Evolutionary conservation across 30 jellyfish, hydroid and myxozoan species (phyloP).

Genomic region (Hydractinia symbiolongicarpus): DNA sequence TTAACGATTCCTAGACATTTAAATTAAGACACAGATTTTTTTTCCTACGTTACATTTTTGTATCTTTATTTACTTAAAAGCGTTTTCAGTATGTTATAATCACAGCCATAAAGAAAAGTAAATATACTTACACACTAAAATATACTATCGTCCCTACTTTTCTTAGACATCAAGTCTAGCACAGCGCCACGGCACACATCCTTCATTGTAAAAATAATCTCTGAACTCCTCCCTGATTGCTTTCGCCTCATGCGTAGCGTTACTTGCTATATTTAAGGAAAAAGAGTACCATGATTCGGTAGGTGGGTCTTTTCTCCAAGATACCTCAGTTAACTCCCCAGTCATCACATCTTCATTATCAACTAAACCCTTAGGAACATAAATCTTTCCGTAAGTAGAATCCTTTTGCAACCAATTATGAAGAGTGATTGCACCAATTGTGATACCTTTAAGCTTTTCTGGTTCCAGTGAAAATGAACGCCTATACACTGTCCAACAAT

Average conservation of each 20-base stretch:
- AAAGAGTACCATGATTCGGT: conserved; percentile 32
- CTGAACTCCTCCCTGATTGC: conserved; percentile 8
- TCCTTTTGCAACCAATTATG: conserved; percentile 18
- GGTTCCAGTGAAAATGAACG: conserved; percentile 4
- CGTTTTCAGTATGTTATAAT: no score
- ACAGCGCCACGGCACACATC: background rate
- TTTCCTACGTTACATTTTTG: no score
- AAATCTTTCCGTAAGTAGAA: conserved; percentile 9
- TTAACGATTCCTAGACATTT: no score
- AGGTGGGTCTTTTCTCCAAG: conserved; percentile 24
- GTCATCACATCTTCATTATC: conserved; percentile 32
- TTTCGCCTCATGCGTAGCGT: no score
- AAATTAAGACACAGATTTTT: no score
- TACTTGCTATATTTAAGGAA: conserved; percentile 21
- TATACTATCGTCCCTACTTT: no score
- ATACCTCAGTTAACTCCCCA: conserved; percentile 10
- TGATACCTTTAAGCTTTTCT: background rate
- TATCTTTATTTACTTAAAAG: no score
- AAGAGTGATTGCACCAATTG: conserved; percentile 4
- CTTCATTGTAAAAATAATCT: no score
- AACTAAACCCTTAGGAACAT: conserved; percentile 9
- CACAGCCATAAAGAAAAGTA: no score
- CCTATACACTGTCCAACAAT: background rate
- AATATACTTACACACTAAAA: no score
- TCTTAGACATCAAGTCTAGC: no score